These are phyloP conservation scores for Liolophura sinensis DNA, from an alignment of 1,140 invertebrate species.

Conservation along the genomic window DNA sequence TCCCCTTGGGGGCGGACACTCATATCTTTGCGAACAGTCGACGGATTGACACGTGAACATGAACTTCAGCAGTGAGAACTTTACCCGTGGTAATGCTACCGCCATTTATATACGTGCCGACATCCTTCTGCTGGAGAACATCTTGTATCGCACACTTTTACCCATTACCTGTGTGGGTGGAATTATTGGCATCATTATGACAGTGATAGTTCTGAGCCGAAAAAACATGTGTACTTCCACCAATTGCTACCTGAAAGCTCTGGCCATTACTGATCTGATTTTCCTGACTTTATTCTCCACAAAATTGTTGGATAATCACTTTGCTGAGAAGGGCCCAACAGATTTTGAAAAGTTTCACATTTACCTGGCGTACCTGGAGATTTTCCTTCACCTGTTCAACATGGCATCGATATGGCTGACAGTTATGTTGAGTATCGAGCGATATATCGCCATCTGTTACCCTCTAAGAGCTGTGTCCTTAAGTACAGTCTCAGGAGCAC, in stretches of 20 bases:
- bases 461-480: slow-evolving; percentile 68
- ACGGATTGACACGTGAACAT: no score
- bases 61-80: no score
- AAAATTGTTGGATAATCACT: slow-evolving; percentile 21
- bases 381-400: slow-evolving; percentile 38
- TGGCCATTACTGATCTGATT: slow-evolving; percentile 73
- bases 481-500: slow-evolving; percentile 66
- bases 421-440: slow-evolving; percentile 75
- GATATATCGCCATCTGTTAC: slow-evolving; percentile 78
- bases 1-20: no score
- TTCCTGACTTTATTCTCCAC: slow-evolving; percentile 66
- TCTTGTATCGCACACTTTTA: slow-evolving; percentile 53
- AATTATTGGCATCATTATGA: slow-evolving; percentile 72
- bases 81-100: no score
- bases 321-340: background rate
- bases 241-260: slow-evolving; percentile 73
- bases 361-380: slow-evolving; percentile 19
- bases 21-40: no score
- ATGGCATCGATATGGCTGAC: slow-evolving; percentile 73
- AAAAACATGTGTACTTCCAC: slow-evolving; percentile 76
- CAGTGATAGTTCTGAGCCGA: slow-evolving; percentile 74
- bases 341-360: slow-evolving; percentile 11
- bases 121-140: no score
- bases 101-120: no score
- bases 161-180: slow-evolving; percentile 73